Base-by-base conservation (phyloP, 2,888 invertebrate genomes). In the Rhamnusium bicolor region DNA sequence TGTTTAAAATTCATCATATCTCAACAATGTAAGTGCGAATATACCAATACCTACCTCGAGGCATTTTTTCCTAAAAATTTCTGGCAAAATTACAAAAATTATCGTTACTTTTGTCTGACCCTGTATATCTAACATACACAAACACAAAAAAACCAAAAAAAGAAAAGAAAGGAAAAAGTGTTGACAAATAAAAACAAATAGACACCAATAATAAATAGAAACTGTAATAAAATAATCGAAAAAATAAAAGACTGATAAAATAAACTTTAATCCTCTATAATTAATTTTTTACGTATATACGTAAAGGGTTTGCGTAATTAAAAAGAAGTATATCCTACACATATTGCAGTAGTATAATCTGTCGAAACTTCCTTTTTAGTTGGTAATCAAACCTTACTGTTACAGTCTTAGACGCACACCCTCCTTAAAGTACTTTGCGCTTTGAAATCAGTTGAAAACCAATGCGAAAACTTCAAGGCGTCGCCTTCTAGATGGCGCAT, bases 401-500 rank as follows among this genome's bases (percentile, higher is more conserved):
- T 16, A 1, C 14, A 68, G 66, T 83, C 83, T 81, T 68, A 82
- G 84, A 78, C 74, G 73, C 81, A 71, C 81, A 84, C 83, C 82
- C 75, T 71, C 72, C 27, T 60, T 63, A 65, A 24, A n/a, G 47
- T 40, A 18, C 56, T 40, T 65, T 49, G 29, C 66, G 54, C 47
- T 58, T 65, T 70, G 56, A 58, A 68, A 73, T 63, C 69, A 66
- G 47, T n/a, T 40, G 69, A 75, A 74, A 71, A 75, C 53, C 76
- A 72, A 40, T 72, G 77, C 75, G 79, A 74, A 53, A 75, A 80
- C 73, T 84, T 82, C 69, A 54, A 74, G 82, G 79, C 86, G 84
- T 83, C 84, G 82, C 77, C 81, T 73, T 40, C 24, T 74, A 85
- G 86, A 83, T 82, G 86, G 84, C 86, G 85, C 77, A 24, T 21